These are phyloP conservation scores for Macrosoma leucophasiata DNA, from an alignment of 2,888 invertebrate genomes.

Conservation along the genomic window DNA sequence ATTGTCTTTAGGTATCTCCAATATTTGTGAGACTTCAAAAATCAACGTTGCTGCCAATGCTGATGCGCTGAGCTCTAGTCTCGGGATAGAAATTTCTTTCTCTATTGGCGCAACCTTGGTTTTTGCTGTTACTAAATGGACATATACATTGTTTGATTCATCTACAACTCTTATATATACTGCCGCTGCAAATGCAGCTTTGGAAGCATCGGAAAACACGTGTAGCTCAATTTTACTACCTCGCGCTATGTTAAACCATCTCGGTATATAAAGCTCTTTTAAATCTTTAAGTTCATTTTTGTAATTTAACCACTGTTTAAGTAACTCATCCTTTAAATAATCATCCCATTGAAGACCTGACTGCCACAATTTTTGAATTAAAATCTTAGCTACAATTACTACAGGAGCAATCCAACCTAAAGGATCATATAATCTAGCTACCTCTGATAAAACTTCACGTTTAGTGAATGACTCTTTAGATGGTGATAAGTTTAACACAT, in stretches of 20 bases:
- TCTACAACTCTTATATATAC: slow-evolving; percentile 15
- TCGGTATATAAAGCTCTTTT: slow-evolving; percentile 6
- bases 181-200: slow-evolving; percentile 18
- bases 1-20: slow-evolving; percentile 7
- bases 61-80: slow-evolving; percentile 25
- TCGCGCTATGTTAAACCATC: slow-evolving; percentile 9
- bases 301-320: slow-evolving; percentile 17
- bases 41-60: slow-evolving; percentile 17
- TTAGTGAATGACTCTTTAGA: slow-evolving; percentile 12
- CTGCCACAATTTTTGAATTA: slow-evolving; percentile 26
- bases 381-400: slow-evolving; percentile 22
- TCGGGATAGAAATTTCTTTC: slow-evolving; percentile 12
- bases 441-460: slow-evolving; percentile 20
- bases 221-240: slow-evolving; percentile 13
- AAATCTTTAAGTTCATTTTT: slow-evolving; percentile 11
- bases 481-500: slow-evolving; percentile 17
- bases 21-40: slow-evolving; percentile 10
- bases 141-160: slow-evolving; percentile 3
- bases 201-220: slow-evolving; percentile 21
- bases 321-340: slow-evolving; percentile 11
- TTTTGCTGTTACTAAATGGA: slow-evolving; percentile 13
- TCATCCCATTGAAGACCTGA: slow-evolving; percentile 26
- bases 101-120: slow-evolving; percentile 13
- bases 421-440: slow-evolving; percentile 23
- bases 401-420: slow-evolving; percentile 24